Conservation (phyloP, 2,113 vertebrate genomes). For the Myiozetetes cayanensis region DNA sequence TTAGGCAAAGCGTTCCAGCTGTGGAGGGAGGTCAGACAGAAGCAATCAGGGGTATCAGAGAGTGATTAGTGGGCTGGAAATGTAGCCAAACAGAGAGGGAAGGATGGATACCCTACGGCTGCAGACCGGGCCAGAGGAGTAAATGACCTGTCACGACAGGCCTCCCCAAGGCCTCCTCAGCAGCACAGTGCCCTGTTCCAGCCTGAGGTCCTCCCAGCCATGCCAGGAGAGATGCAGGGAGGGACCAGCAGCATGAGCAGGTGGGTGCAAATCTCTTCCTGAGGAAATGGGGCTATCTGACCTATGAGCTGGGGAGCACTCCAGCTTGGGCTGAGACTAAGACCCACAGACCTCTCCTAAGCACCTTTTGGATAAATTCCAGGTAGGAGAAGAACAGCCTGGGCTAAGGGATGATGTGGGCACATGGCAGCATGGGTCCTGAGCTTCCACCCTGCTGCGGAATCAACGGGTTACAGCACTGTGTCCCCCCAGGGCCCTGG, state of each 20-base stretch:
- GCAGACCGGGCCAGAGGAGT: not conserved
- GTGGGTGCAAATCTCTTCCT: not conserved
- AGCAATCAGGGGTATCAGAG: not conserved
- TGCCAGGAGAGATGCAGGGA: fast-evolving
- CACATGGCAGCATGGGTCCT: fast-evolving
- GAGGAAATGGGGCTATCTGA: not conserved
- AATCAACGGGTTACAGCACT: fast-evolving
- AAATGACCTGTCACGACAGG: no score
- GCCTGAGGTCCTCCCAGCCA: not conserved
- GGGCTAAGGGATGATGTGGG: not conserved
- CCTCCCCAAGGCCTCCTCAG: not conserved
- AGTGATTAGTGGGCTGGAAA: not conserved
- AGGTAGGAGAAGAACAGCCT: not conserved
- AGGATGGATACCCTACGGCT: fast-evolving
- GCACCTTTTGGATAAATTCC: not conserved
- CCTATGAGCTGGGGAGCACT: fast-evolving
- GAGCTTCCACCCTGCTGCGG: fast-evolving
- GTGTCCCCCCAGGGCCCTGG: fast-evolving
- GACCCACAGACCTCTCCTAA: not conserved
- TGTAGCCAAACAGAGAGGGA: no score
- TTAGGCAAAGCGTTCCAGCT: not conserved
- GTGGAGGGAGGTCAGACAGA: not conserved
- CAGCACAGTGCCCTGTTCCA: fast-evolving
- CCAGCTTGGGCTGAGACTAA: not conserved
- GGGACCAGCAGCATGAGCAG: not conserved